phyloP scores from a whole-genome alignment of 2,113 vertebrate species.

The Mionectes macconnelli region DNA sequence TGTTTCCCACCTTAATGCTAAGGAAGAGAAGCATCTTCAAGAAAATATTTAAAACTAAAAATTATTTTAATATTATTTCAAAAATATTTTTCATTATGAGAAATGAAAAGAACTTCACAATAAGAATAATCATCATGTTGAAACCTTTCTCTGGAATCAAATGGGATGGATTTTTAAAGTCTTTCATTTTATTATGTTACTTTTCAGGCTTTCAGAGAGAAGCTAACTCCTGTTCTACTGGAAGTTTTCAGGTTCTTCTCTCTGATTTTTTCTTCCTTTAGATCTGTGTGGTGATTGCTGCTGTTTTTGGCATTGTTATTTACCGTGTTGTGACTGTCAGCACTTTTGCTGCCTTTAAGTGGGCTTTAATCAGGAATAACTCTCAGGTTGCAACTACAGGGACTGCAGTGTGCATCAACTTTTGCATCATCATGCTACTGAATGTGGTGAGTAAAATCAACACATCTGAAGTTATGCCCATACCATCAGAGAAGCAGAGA shows the following conservation, averaged over 20 bases:
- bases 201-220: not conserved
- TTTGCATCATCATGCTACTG: slow-evolving; percentile 94
- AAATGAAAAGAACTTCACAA: not conserved
- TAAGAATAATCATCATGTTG: not conserved
- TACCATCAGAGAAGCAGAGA: not conserved
- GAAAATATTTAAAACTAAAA: not conserved
- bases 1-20: not conserved
- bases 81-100: not conserved
- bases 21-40: not conserved
- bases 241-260: slow-evolving; percentile 3
- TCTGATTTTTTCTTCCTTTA: slow-evolving; percentile 44
- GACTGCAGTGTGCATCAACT: slow-evolving; percentile 96
- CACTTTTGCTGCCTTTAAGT: slow-evolving; percentile 92
- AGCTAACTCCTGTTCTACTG: not conserved
- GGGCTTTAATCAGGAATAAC: slow-evolving; percentile 94
- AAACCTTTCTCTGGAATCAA: not conserved
- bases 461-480: not conserved
- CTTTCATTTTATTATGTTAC: not conserved
- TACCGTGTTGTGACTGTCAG: slow-evolving; percentile 95
- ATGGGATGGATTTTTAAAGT: not conserved
- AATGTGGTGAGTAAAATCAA: slow-evolving; percentile 84
- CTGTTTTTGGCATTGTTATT: slow-evolving; percentile 93
- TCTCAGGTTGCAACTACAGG: slow-evolving; percentile 96
- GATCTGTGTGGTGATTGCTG: slow-evolving; percentile 93
- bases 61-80: not conserved